Percentiles rank a stretch among this genome's conserved stretches.
These are phyloP conservation scores for Lamellibrachia columna DNA, from an alignment of 2,888 invertebrate genomes.

Conservation along the genomic window DNA sequence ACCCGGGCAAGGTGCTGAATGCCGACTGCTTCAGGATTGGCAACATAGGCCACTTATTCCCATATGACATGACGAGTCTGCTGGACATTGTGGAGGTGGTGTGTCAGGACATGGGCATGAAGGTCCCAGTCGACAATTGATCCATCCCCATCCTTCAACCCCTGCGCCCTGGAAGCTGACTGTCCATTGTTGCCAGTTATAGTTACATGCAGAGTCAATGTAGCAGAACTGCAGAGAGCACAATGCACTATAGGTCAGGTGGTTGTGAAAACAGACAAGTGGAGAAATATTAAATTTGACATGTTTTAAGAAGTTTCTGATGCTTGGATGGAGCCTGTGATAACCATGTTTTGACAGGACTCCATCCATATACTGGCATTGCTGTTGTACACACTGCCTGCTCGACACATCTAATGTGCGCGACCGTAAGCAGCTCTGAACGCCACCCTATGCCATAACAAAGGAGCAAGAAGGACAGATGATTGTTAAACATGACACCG, in stretches of 20 bases:
- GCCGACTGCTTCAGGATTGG: slow-evolving; percentile 68
- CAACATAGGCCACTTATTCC: slow-evolving; percentile 67
- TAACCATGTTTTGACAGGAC: too few relatives aligned
- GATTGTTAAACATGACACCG: too few relatives aligned
- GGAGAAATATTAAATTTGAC: not conserved
- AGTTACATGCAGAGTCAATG: not conserved
- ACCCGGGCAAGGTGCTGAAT: slow-evolving; percentile 67
- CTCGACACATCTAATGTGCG: too few relatives aligned
- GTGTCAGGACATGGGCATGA: slow-evolving; percentile 64
- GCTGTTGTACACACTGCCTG: too few relatives aligned
- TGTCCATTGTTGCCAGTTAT: not conserved
- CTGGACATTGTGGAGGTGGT: slow-evolving; percentile 62
- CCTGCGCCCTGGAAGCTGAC: not conserved
- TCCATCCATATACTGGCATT: too few relatives aligned
- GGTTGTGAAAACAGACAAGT: not conserved
- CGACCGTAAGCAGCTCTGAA: too few relatives aligned
- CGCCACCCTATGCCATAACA: too few relatives aligned
- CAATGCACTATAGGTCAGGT: not conserved
- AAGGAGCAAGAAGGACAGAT: too few relatives aligned
- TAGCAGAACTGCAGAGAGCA: not conserved
- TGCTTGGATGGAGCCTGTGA: too few relatives aligned
- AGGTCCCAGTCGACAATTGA: not conserved
- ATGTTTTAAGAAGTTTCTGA: not conserved
- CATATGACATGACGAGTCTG: slow-evolving; percentile 64
- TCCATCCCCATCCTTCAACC: not conserved